phyloP scores from a whole-genome alignment of 2,797 vertebrate species.

The Semotilus atromaculatus region DNA sequence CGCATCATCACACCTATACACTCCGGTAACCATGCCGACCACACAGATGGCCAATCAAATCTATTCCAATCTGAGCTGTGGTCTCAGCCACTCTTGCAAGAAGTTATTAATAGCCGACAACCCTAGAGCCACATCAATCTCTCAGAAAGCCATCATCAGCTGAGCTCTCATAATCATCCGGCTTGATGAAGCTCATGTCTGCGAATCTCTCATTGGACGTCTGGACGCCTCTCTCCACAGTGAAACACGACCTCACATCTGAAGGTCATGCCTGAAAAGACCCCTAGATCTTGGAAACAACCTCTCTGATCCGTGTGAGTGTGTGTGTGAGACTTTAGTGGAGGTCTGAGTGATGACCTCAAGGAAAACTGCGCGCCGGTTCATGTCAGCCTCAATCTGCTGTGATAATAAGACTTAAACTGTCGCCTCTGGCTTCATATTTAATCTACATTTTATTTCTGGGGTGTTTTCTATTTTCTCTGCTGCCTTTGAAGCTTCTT shows the following conservation, averaged over 20 bases:
- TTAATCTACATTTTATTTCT: conserved; percentile 1
- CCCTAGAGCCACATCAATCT: conserved; percentile 52
- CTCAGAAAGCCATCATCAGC: conserved; percentile 29
- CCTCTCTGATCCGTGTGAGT: background rate
- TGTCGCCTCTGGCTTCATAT: background rate
- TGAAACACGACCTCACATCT: conserved; percentile 18
- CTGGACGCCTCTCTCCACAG: background rate
- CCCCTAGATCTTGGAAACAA: conserved; percentile 15
- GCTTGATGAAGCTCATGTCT: conserved; percentile 29
- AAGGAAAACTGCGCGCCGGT: background rate
- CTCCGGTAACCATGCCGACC: conserved; percentile 55
- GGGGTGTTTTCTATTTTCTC: conserved; percentile 8
- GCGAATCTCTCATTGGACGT: background rate
- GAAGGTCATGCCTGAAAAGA: conserved; percentile 29
- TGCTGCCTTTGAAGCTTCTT: background rate
- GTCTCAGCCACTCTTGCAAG: conserved; percentile 23
- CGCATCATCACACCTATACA: background rate
- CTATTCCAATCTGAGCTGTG: conserved; percentile 49
- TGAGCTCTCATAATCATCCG: conserved; percentile 25
- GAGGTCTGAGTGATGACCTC: background rate
- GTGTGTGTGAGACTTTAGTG: conserved; percentile 3
- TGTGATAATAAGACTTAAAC: conserved; percentile 3
- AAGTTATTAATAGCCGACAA: conserved; percentile 53
- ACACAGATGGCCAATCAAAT: conserved; percentile 53
- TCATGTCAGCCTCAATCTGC: conserved; percentile 10